These are phyloP conservation scores for Rhyzopertha dominica DNA, from an alignment of 1,140 invertebrate genomes.

Conservation along the genomic window DNA sequence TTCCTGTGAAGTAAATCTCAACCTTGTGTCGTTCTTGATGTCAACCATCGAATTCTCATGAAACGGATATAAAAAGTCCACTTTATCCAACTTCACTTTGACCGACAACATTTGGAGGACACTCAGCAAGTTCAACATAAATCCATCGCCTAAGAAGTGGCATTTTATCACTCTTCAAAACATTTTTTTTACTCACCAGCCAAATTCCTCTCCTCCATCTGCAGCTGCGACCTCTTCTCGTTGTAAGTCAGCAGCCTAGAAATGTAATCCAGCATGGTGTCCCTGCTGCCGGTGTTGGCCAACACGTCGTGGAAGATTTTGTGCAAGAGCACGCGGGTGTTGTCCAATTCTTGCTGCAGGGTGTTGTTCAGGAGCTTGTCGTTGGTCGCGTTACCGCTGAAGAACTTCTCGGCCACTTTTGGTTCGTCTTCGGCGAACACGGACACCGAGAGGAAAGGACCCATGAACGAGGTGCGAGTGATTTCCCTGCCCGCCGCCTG, in stretches of 20 bases:
- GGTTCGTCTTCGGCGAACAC: slow-evolving; percentile 91
- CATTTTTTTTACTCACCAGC: too few relatives aligned
- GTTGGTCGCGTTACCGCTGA: slow-evolving; percentile 51
- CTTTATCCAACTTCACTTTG: slow-evolving; percentile 78
- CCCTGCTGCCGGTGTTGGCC: slow-evolving; percentile 68
- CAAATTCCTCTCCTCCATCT: slow-evolving; percentile 77
- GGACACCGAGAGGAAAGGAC: slow-evolving; percentile 84
- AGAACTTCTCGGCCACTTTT: slow-evolving; percentile 65
- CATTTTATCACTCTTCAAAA: too few relatives aligned
- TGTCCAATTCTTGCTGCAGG: slow-evolving; percentile 69
- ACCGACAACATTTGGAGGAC: slow-evolving; percentile 83
- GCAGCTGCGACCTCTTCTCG: slow-evolving; percentile 82
- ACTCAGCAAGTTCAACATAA: slow-evolving; percentile 89
- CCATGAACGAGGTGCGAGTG: slow-evolving; percentile 75
- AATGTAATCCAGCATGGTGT: slow-evolving; percentile 73
- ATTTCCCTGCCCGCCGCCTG: slow-evolving; percentile 75
- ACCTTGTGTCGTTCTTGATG: slow-evolving; percentile 77
- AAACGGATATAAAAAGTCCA: slow-evolving; percentile 85
- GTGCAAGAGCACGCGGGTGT: slow-evolving; percentile 65
- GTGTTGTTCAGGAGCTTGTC: slow-evolving; percentile 58
- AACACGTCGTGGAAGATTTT: slow-evolving; percentile 80
- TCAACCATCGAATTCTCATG: slow-evolving; percentile 71
- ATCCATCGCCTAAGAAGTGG: too few relatives aligned
- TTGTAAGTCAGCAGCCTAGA: slow-evolving; percentile 71
- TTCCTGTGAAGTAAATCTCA: slow-evolving; percentile 77